Conservation (phyloP, 2,797 vertebrate genomes). For the Psittacula echo region DNA sequence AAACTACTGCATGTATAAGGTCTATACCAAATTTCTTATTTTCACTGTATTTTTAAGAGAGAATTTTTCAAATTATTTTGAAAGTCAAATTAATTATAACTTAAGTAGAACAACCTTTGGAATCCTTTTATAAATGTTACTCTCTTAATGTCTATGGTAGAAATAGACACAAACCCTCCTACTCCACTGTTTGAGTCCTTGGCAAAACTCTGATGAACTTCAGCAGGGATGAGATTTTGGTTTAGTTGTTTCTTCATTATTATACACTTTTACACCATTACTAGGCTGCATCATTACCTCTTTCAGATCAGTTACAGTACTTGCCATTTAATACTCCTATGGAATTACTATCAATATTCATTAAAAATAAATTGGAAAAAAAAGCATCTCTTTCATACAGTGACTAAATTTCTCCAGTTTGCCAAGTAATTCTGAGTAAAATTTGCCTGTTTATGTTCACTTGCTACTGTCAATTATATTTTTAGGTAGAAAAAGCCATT, state of each 20-base stretch:
- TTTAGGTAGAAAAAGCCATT: no score
- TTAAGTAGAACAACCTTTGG: fast-evolving
- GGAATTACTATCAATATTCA: not conserved
- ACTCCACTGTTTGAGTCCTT: not conserved
- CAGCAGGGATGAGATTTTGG: not conserved
- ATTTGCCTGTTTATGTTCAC: no score
- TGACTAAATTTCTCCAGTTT: no score
- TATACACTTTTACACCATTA: not conserved
- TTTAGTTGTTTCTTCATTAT: not conserved
- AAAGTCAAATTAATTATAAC: not conserved
- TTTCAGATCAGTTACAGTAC: not conserved
- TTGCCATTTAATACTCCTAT: not conserved
- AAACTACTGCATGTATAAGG: not conserved
- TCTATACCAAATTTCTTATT: not conserved
- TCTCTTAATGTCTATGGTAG: not conserved
- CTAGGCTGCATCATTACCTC: not conserved
- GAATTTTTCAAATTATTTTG: not conserved
- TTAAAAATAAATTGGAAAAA: not conserved
- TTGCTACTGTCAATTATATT: no score
- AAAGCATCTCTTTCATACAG: not conserved
- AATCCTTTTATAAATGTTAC: not conserved
- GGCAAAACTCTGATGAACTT: not conserved
- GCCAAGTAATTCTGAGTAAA: no score
- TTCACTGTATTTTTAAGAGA: not conserved
- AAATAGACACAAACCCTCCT: not conserved